Percentiles rank a stretch among this genome's conserved stretches.
These are phyloP conservation scores for Archilochus colubris DNA, from an alignment of 2,113 vertebrate genomes.

Conservation along the genomic window DNA sequence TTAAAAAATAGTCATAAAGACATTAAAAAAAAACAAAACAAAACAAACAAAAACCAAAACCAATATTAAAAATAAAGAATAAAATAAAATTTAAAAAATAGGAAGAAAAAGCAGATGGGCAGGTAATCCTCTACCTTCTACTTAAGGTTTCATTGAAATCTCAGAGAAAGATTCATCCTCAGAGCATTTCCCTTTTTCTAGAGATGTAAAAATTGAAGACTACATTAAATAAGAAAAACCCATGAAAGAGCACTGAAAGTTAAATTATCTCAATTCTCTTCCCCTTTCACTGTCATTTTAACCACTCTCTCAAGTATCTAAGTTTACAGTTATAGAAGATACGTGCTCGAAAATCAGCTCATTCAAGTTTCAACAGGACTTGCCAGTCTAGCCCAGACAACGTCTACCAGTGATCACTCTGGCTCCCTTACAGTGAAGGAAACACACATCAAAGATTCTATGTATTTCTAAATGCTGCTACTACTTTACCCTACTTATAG, in stretches of 20 bases:
- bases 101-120: not conserved
- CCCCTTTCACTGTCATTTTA: not conserved
- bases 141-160: not conserved
- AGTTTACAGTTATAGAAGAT: not conserved
- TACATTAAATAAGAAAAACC: not conserved
- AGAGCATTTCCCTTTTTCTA: not conserved
- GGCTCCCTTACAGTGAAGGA: not conserved
- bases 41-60: no score
- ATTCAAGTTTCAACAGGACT: slow-evolving; percentile 45
- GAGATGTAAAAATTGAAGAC: not conserved
- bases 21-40: not conserved
- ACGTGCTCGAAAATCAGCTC: not conserved
- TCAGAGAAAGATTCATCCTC: not conserved
- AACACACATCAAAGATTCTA: not conserved
- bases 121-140: not conserved
- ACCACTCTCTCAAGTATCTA: not conserved
- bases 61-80: no score
- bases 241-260: not conserved
- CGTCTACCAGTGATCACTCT: not conserved
- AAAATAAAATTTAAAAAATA: not conserved
- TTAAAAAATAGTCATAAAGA: not conserved
- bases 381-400: slow-evolving; percentile 6
- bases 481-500: not conserved
- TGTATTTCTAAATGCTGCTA: not conserved
- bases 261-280: not conserved